These are phyloP conservation scores for Pachymerium ferrugineum DNA, from an alignment of 2,888 invertebrate species.

Conservation along the genomic window DNA sequence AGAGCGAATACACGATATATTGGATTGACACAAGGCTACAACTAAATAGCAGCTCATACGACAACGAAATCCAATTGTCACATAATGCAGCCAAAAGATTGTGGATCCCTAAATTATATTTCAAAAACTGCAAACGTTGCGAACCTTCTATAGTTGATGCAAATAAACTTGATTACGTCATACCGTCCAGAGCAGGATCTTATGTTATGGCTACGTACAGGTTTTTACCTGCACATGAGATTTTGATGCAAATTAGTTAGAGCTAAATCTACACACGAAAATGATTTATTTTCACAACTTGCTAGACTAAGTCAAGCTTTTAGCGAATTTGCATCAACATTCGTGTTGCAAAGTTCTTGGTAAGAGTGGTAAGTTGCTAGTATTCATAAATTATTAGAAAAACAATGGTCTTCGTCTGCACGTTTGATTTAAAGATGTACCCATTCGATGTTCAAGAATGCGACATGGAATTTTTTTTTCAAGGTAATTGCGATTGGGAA, in stretches of 20 bases:
- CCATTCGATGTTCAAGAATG: slow-evolving; percentile 8
- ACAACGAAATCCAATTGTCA: background rate
- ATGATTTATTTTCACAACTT: too few relatives aligned
- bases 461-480: background rate
- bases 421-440: background rate
- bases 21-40: background rate
- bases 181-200: too few relatives aligned
- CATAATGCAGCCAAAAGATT: background rate
- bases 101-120: background rate
- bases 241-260: too few relatives aligned
- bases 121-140: background rate
- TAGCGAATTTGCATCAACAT: too few relatives aligned
- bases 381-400: background rate
- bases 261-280: too few relatives aligned
- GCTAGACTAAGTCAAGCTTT: too few relatives aligned
- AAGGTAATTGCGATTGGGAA: background rate
- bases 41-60: background rate
- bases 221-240: too few relatives aligned
- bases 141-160: background rate
- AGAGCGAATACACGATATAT: background rate
- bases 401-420: background rate
- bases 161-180: too few relatives aligned
- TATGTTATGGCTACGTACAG: background rate
- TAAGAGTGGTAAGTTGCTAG: too few relatives aligned
- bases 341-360: too few relatives aligned